Conservation (phyloP, 2,888 invertebrate species). For the Lasius platythorax region DNA sequence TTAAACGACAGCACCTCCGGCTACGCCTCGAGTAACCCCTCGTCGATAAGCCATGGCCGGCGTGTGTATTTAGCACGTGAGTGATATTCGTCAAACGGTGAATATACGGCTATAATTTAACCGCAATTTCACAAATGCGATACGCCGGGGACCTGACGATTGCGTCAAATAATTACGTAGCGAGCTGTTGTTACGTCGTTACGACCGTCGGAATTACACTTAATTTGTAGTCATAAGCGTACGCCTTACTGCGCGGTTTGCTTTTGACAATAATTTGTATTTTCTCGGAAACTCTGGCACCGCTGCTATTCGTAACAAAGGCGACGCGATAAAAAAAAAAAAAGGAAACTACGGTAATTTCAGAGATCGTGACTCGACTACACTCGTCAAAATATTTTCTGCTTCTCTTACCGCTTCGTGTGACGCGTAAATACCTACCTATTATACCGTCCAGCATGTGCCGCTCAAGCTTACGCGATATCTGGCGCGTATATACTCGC, state of each 20-base stretch:
- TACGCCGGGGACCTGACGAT: constrained; percentile 58
- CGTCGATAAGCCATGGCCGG: constrained; percentile 37
- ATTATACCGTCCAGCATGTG: constrained; percentile 47
- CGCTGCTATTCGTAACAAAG: constrained; percentile 51
- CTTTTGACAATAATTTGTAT: constrained; percentile 70
- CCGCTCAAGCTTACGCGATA: constrained; percentile 39
- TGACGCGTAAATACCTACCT: constrained; percentile 47
- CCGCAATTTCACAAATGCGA: constrained; percentile 66
- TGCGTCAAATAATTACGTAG: constrained; percentile 67
- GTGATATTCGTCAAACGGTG: constrained; percentile 68
- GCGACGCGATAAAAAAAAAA: constrained; percentile 46
- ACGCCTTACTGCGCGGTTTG: constrained; percentile 64
- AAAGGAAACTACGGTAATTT: constrained; percentile 57
- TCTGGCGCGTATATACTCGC: neutral
- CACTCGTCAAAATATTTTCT: constrained; percentile 53
- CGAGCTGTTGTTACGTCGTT: constrained; percentile 69
- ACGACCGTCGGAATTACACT: constrained; percentile 71
- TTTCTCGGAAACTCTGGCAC: constrained; percentile 60
- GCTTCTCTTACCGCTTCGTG: constrained; percentile 43
- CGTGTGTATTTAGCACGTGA: constrained; percentile 59
- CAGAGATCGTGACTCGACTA: constrained; percentile 46
- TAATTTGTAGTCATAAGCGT: constrained; percentile 71
- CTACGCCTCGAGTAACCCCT: constrained; percentile 27
- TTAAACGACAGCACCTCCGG: constrained; percentile 40
- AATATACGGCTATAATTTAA: constrained; percentile 67